Percentiles rank a stretch among this genome's conserved stretches.
These are phyloP conservation scores for Pangasius mekongensis DNA, from an alignment of 2,797 vertebrate species.

Conservation along the genomic window DNA sequence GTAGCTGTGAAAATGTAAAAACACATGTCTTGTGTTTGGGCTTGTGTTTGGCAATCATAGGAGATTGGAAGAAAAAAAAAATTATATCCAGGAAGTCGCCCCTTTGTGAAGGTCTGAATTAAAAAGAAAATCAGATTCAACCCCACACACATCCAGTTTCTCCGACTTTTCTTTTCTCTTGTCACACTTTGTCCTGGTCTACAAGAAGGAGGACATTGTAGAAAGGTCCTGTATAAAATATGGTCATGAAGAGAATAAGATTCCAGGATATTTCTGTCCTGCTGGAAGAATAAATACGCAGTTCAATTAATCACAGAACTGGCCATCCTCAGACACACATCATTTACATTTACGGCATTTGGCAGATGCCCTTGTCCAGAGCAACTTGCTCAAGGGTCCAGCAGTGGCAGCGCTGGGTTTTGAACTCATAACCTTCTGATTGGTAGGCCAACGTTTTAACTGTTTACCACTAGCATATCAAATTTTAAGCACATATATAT, in stretches of 20 bases:
- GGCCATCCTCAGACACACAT: conserved; percentile 31
- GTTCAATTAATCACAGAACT: conserved; percentile 29
- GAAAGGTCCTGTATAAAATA: conserved; percentile 32
- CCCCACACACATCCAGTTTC: neutral
- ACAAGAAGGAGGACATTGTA: neutral
- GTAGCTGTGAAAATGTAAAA: neutral
- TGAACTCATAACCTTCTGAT: no score
- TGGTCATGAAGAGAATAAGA: conserved; percentile 33
- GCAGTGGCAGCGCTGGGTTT: no score
- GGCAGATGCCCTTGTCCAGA: no score
- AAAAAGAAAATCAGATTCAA: neutral
- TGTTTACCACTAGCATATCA: neutral
- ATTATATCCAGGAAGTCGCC: no score
- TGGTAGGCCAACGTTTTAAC: no score
- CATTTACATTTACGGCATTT: neutral
- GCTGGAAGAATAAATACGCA: conserved; percentile 37
- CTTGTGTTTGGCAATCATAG: no score
- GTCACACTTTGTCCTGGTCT: conserved; percentile 4
- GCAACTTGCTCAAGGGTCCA: no score
- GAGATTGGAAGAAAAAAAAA: no score
- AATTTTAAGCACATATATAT: neutral
- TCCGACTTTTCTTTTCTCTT: conserved; percentile 4
- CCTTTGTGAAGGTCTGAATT: neutral
- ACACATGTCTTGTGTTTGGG: no score
- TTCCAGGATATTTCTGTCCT: conserved; percentile 12